Percentiles rank a stretch among this genome's conserved stretches.
phyloP scores from a whole-genome alignment of 2,797 vertebrate genomes.

The Astyanax mexicanus region DNA sequence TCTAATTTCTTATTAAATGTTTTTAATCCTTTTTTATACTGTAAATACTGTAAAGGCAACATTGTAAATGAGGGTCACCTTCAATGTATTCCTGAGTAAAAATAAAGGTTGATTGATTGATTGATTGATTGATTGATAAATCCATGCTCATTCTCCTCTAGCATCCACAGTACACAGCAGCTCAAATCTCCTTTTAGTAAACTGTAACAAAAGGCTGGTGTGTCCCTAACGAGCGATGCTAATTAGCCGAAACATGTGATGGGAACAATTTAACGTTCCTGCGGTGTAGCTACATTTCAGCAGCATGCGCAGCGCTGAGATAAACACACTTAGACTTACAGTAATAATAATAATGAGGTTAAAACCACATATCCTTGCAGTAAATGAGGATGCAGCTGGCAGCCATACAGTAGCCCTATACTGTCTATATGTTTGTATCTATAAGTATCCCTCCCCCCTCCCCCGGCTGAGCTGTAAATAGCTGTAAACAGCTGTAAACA shows the following conservation, averaged over 20 bases:
- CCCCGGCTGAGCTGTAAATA: slow-evolving; percentile 34
- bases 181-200: slow-evolving; percentile 23
- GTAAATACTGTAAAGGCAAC: too few species aligned
- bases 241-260: slow-evolving; percentile 32
- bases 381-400: neutral
- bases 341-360: neutral
- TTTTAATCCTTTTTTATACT: too few species aligned
- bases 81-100: too few species aligned
- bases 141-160: slow-evolving; percentile 13
- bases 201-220: slow-evolving; percentile 22
- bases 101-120: too few species aligned
- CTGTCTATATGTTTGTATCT: neutral
- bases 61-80: too few species aligned
- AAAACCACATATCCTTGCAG: slow-evolving; percentile 2
- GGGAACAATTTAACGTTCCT: slow-evolving; percentile 11
- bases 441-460: slow-evolving; percentile 36
- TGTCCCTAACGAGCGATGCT: slow-evolving; percentile 38
- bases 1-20: too few species aligned
- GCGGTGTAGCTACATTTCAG: slow-evolving; percentile 19
- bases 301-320: slow-evolving; percentile 23
- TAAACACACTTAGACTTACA: neutral
- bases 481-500: slow-evolving; percentile 38
- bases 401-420: neutral
- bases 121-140: too few species aligned
- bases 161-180: neutral